Conservation (phyloP, 2,113 vertebrate genomes). For the Ascaphus truei region DNA sequence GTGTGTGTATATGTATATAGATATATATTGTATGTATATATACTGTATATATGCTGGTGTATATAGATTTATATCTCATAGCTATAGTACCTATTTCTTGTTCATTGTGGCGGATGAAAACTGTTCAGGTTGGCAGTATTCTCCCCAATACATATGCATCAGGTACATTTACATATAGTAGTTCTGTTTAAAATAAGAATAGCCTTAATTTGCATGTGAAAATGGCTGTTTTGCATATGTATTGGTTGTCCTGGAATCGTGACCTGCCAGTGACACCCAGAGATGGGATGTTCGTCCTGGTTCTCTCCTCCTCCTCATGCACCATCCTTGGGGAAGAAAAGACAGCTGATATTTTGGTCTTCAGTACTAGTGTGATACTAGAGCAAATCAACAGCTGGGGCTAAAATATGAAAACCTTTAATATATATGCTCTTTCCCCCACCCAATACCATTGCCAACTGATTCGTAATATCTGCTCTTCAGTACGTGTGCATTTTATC, state of each 20-base stretch:
- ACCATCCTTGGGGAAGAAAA: not conserved
- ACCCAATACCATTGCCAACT: not conserved
- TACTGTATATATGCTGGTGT: not conserved
- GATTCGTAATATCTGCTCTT: not conserved
- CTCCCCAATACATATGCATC: slow-evolving; percentile 14
- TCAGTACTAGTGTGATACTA: not conserved
- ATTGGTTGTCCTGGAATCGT: slow-evolving; percentile 19
- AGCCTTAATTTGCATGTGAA: slow-evolving; percentile 31
- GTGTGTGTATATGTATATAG: not conserved
- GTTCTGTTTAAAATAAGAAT: slow-evolving; percentile 32
- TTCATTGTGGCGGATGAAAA: not conserved
- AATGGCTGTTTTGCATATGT: slow-evolving; percentile 26
- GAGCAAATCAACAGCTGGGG: not conserved
- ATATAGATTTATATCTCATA: not conserved
- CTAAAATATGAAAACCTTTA: not conserved
- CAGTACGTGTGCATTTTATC: not conserved
- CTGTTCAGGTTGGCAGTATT: not conserved
- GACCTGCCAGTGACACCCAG: slow-evolving; percentile 9
- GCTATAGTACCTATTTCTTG: not conserved
- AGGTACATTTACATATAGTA: slow-evolving; percentile 15
- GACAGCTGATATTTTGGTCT: slow-evolving; percentile 17
- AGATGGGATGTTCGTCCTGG: not conserved
- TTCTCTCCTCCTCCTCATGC: slow-evolving; percentile 20
- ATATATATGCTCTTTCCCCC: not conserved
- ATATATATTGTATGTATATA: not conserved